Base-by-base conservation (phyloP, 2,113 vertebrate species). In the Acanthochromis polyacanthus region DNA sequence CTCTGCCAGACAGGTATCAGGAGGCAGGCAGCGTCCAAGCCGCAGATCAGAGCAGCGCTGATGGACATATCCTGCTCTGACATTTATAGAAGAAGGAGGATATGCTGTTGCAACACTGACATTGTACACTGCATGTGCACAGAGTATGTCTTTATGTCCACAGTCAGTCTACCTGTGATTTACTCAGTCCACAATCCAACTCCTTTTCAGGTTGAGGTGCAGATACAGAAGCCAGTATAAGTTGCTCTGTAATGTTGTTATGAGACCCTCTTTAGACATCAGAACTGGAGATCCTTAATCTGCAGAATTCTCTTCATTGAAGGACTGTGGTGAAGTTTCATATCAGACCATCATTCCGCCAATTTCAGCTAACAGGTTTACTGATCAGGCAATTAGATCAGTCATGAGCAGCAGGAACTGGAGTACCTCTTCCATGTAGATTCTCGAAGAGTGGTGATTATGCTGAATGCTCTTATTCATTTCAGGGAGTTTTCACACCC, bases 271-370 rank as follows among this genome's bases (percentile, higher is more conserved):
- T 20, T 67, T 38, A 45, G 57, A 46, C 63, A 63, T 79, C 71
- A 60, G 23, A 70, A 60, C 45, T 61, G 16, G 25, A 76, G 56
- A 17, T 48, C 45, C 71, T 58, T 63, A 36, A 66, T 72, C 48
- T 63, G 43, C 53, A 30, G 38, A 14, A 25, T 32, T 69, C 60
- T 57, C 23, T 50, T 46, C 53, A 28, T 2, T 11, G 58, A 78
- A 50, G 14, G 50, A 36, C 12, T 14, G 55, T 48, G 25, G 40
- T 40, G 12, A 46, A 66, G 43, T 58, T 63, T 62, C 62, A 22
- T 17, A 8, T 60, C 73, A 91, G 65, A 88, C 90, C 93, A 78
- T 96, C 95, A 91, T 95, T 95, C 88, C 96, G 61, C 36, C 46
- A 45, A 28, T 45, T 73, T 46, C 40, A 71, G 71, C 55, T 55